Evolutionary conservation across 2,113 vertebrate species (phyloP).

Genomic region (Choloepus hoffmanni): DNA sequence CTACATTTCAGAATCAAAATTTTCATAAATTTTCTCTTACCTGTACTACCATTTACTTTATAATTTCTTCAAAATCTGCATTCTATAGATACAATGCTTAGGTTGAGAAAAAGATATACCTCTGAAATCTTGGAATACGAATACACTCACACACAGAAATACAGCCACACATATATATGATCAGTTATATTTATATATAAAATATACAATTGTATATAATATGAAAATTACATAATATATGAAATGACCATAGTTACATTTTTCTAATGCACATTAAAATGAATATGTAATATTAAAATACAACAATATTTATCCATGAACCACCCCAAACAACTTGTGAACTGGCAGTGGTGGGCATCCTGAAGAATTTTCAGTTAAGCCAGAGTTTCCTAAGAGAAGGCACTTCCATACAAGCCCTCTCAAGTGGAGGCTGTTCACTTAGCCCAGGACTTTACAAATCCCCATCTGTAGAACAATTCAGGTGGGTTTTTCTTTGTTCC

Average conservation of each 20-base stretch:
- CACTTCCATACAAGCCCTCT: not conserved
- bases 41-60: not conserved
- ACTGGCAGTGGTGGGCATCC: not conserved
- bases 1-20: not conserved
- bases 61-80: not conserved
- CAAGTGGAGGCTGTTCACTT: not conserved
- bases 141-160: not conserved
- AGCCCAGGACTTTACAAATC: not conserved
- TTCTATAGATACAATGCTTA: not conserved
- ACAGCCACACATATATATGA: not conserved
- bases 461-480: not conserved
- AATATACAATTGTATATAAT: not conserved
- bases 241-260: not conserved
- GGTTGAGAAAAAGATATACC: not conserved
- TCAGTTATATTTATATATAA: not conserved
- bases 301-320: not conserved
- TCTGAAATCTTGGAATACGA: not conserved
- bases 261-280: not conserved
- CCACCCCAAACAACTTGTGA: not conserved
- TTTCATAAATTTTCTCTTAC: not conserved
- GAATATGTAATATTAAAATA: not conserved
- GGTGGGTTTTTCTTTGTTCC: not conserved
- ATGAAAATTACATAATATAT: not conserved
- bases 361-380: not conserved
- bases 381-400: not conserved